Evolutionary conservation across 2,888 invertebrate species (phyloP), one percentile per base, ranked within the genome.

Genomic region (Andrena trimmerana): DNA sequence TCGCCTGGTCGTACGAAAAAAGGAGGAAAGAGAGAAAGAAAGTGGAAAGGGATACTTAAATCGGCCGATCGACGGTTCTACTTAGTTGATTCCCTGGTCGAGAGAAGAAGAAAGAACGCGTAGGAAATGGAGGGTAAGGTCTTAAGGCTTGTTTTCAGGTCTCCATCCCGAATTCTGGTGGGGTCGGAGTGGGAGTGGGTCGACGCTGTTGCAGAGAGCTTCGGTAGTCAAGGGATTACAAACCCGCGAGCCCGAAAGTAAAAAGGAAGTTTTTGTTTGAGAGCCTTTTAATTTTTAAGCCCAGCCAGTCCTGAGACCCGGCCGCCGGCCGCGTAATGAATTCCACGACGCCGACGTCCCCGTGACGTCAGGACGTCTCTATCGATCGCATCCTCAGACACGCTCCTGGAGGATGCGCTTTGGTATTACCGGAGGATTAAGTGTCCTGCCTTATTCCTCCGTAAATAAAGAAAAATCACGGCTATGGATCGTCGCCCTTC

Each of bases 241-340:
- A 85, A 77, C 71, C 85, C 85, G 83, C 87, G 88, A 89, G 83
- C 70, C 66, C 80, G 88, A 85, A 86, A 82, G 86, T 85, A 86
- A 87, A 88, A 89, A 88, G 89, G 81, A 89, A 89, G 90, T 91
- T 91, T 92, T 89, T 91, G 91, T 90, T 90, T 90, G 92, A 92
- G 91, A 92, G 90, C 91, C 92, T 92, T 92, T 92, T 92, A 92
- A 92, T 92, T 92, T 92, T 92, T 92, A 92, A 92, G 92, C 92
- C 90, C 88, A 83, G 81, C 78, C 85, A 78, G 73, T 31, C 77
- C 33, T 36, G 70, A 69, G 50, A 69, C 27, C 42, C 65, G 60
- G 60, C 70, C 60, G 50, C 69, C 60, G 65, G 69, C 66, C 75
- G 67, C 68, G 88, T 93, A 93, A 93, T 93, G 92, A 93, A 93